phyloP scores from a whole-genome alignment of 2,888 invertebrate genomes.

The Chelonus formosanus region DNA sequence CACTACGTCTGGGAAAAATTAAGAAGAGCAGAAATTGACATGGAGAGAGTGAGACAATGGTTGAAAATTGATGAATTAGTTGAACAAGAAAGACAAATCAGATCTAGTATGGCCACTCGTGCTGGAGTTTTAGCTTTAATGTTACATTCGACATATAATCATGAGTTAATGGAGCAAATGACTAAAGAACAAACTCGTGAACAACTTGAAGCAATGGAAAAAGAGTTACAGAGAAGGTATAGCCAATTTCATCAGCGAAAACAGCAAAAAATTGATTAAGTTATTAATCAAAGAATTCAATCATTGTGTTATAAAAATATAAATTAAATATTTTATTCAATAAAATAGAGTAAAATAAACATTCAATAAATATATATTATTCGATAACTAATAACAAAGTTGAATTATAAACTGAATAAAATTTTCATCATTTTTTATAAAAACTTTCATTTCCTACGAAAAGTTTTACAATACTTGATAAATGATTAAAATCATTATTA shows the following conservation, averaged over 20 bases:
- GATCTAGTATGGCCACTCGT: conserved; percentile 77
- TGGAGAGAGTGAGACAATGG: conserved; percentile 93
- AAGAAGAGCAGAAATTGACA: conserved; percentile 91
- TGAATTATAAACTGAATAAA: too few species aligned
- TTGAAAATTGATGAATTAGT: conserved; percentile 91
- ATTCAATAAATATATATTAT: too few species aligned
- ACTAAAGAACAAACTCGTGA: conserved; percentile 68
- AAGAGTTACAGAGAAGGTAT: conserved; percentile 63
- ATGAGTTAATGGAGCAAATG: conserved; percentile 84
- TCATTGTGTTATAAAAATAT: too few species aligned
- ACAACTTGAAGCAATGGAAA: conserved; percentile 67
- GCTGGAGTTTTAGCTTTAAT: conserved; percentile 93
- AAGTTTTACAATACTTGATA: too few species aligned
- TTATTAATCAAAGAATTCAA: background rate
- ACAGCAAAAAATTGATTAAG: conserved; percentile 36
- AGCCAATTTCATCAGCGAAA: conserved; percentile 39
- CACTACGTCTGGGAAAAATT: conserved; percentile 98
- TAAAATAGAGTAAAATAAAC: too few species aligned
- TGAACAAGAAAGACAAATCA: conserved; percentile 90
- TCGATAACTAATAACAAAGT: too few species aligned
- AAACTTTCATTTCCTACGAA: too few species aligned
- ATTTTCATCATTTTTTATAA: too few species aligned
- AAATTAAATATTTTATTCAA: too few species aligned
- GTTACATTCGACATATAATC: conserved; percentile 97
- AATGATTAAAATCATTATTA: too few species aligned